These are phyloP conservation scores for Cetoscarus ocellatus DNA, from an alignment of 2,797 vertebrate genomes.

Conservation along the genomic window DNA sequence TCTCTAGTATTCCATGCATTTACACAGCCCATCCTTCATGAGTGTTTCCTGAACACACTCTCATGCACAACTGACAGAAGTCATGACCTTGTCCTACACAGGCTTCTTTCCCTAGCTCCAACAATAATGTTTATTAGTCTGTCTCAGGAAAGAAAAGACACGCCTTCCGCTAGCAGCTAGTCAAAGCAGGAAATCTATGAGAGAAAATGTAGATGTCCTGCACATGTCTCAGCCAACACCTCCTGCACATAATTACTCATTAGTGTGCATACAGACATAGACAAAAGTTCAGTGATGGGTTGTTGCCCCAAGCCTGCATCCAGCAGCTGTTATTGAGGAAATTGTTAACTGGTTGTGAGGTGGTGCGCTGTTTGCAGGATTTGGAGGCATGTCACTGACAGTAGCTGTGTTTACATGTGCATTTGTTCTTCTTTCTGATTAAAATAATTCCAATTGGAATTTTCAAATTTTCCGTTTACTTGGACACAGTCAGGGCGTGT, in stretches of 20 bases:
- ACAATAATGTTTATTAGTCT: constrained; percentile 83
- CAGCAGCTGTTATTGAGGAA: constrained; percentile 44
- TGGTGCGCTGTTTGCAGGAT: constrained; percentile 22
- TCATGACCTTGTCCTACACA: constrained; percentile 61
- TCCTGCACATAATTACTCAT: constrained; percentile 51
- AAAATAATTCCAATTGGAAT: too few species aligned
- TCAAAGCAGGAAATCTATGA: constrained; percentile 80
- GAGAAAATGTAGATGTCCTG: constrained; percentile 66
- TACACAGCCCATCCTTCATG: constrained; percentile 18
- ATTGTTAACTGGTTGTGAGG: constrained; percentile 54
- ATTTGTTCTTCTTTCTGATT: too few species aligned
- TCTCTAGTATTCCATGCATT: constrained; percentile 35
- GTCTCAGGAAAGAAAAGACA: constrained; percentile 77
- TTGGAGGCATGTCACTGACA: constrained; percentile 25
- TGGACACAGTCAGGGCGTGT: too few species aligned
- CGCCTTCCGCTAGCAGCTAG: constrained; percentile 68
- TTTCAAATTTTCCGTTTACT: too few species aligned
- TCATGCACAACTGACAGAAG: constrained; percentile 50
- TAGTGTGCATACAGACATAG: constrained; percentile 47
- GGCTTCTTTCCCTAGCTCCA: constrained; percentile 70
- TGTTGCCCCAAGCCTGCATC: constrained; percentile 10
- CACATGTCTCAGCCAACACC: constrained; percentile 44
- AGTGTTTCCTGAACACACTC: constrained; percentile 36
- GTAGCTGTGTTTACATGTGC: too few species aligned
- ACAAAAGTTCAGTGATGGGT: neutral